Base-by-base conservation (phyloP, 2,888 invertebrate species). In the Aromia moschata region DNA sequence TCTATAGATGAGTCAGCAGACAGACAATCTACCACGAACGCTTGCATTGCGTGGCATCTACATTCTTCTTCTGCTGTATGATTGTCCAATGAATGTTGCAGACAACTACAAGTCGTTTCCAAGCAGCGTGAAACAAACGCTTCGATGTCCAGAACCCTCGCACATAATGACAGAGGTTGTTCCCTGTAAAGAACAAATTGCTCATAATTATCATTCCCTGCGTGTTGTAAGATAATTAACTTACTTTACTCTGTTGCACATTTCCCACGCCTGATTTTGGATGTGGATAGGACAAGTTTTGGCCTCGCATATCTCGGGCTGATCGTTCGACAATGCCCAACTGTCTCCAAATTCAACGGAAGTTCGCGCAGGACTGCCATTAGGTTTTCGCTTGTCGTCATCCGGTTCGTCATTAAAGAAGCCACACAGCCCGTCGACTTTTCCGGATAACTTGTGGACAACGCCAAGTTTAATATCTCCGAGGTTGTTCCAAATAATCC, bases 361-460 rank as follows among this genome's bases (percentile, higher is more conserved):
- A 41, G 85, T 87, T 49, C 82, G 75, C 0, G 89, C 86, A 1
- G 83, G 72, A 0, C 73, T 75, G 0, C 93, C 93, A 75, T 87
- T 85, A 0, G 93, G 93, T 62, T 86, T 83, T 1, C 87, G 84
- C 45, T 89, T 87, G 75, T 94, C 94, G 77, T 93, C 91, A 38
- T 74, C 70, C 0, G 82, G 70, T 18, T 84, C 79, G 1, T 87
- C 88, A 78, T 91, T 91, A 77, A 87, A 92, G 58, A 85, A 88
- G 1, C 94, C 94, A 75, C 94, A 94, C 7, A 94, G 80, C 0
- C 94, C 94, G 70, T 92, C 91, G 0, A 93, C 88, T 37, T 84
- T 83, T 5, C 86, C 84, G 58, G 82, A 77, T 66, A 88, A 82
- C 68, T 85, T 86, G 49, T 86, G 85, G 0, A 86, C 84, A 44